Percentiles rank a stretch among this genome's conserved stretches.
Evolutionary conservation across 2,888 invertebrate genomes (phyloP).

Genomic region (Melanargia galathea): DNA sequence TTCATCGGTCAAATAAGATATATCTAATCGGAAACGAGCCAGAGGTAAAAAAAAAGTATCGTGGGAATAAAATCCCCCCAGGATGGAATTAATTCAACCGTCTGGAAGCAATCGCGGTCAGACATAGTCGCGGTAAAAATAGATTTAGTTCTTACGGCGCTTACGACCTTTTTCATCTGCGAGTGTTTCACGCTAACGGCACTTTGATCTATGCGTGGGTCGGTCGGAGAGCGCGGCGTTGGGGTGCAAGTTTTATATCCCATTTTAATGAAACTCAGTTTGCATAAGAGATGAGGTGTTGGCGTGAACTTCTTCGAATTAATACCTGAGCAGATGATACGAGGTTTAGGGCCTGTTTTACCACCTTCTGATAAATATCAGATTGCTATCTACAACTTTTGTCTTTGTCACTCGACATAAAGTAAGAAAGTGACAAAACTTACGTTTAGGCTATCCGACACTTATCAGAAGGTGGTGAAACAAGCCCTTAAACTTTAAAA

Average conservation of each 20-base stretch:
- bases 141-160: conserved; percentile 6
- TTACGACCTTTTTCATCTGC: too few species aligned
- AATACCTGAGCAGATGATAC: neutral
- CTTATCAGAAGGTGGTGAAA: too few species aligned
- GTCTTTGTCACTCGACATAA: too few species aligned
- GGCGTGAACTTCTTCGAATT: neutral
- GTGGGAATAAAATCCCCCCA: conserved; percentile 18
- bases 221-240: neutral
- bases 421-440: too few species aligned
- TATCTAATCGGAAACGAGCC: neutral
- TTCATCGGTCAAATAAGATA: too few species aligned
- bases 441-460: too few species aligned
- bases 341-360: neutral
- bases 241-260: neutral
- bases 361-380: too few species aligned
- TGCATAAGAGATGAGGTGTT: neutral
- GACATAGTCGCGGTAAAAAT: conserved; percentile 13
- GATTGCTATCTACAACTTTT: too few species aligned
- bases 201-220: conserved; percentile 9
- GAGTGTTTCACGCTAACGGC: too few species aligned
- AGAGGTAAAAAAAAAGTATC: neutral
- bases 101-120: conserved; percentile 19
- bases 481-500: too few species aligned
- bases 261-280: neutral
- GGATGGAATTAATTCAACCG: conserved; percentile 29